Evolutionary conservation across 2,888 invertebrate genomes (phyloP).

Genomic region (Tachina grossa): DNA sequence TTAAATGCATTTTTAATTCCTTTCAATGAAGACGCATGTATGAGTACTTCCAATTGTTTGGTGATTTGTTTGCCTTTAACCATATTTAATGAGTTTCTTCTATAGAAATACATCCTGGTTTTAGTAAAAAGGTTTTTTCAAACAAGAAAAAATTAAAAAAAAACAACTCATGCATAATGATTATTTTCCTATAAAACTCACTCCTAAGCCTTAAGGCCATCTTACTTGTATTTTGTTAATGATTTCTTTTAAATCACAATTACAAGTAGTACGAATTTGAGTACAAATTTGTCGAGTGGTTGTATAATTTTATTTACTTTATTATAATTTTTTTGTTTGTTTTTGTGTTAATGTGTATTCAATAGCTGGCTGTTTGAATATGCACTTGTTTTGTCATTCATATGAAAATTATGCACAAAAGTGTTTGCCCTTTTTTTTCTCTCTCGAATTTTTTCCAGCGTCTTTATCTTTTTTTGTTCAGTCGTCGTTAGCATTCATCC

Average conservation of each 20-base stretch:
- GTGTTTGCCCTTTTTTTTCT: slow-evolving; percentile 59
- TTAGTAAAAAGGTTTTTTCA: slow-evolving; percentile 26
- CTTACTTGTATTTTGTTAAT: slow-evolving; percentile 57
- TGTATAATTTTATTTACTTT: slow-evolving; percentile 50
- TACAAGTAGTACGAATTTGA: slow-evolving; percentile 30
- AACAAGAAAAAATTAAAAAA: too few relatives aligned
- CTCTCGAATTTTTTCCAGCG: not conserved
- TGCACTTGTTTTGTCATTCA: slow-evolving; percentile 63
- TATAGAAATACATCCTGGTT: slow-evolving; percentile 52
- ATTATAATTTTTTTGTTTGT: not conserved
- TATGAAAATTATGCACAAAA: slow-evolving; percentile 67
- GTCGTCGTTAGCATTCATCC: slow-evolving; percentile 32
- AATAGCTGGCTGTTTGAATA: slow-evolving; percentile 47
- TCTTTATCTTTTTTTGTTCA: not conserved
- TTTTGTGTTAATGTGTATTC: slow-evolving; percentile 42
- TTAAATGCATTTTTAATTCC: slow-evolving; percentile 52
- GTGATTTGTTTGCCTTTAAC: slow-evolving; percentile 63
- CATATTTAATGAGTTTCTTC: slow-evolving; percentile 70
- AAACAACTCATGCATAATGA: not conserved
- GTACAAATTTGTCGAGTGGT: slow-evolving; percentile 40
- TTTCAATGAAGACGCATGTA: slow-evolving; percentile 13
- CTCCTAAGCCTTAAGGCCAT: slow-evolving; percentile 24
- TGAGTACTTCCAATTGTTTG: slow-evolving; percentile 35
- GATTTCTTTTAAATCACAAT: slow-evolving; percentile 65
- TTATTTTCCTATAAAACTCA: slow-evolving; percentile 45